Base-by-base conservation (phyloP, 2,113 vertebrate genomes). In the Rafetus swinhoei region DNA sequence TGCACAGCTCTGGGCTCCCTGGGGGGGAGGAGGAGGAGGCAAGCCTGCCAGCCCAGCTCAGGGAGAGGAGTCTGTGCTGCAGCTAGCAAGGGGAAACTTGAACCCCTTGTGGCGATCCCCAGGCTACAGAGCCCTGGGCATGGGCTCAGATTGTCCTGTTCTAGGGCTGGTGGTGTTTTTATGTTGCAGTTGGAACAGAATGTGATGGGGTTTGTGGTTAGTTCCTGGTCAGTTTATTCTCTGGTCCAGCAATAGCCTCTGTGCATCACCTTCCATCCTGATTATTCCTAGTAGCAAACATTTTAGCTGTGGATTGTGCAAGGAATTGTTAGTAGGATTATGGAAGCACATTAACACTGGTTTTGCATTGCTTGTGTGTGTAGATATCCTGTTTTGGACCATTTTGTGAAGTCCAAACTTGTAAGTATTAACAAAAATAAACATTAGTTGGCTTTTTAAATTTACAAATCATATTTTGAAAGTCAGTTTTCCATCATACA, bases 401-500 rank as follows among this genome's bases (percentile, higher is more conserved):
- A 3, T n/a, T 52, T 88, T 90, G 35, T 39, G 39, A 88, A 93
- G 84, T 69, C 32, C 62, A 22, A 54, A 79, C 35, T 76, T 77
- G 2, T 50, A 90, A 91, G 5, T 3, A 79, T 52, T 62, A 18
- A 88, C n/a, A 65, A 65, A 65, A 65, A 21, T 35, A 81, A 12
- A 16, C 1, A 86, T 65, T 81, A 87, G 3, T 76, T 60, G 89
- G 15, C 74, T 72, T 81, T 85, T 35, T 57, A 91, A 88, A 91
- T 95, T 88, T 29, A 81, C 4, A 81, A 91, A 91, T 81, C 79
- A 79, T 0, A 9, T 50, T 27, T 2, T 76, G 84, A 81, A 89
- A 19, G 56, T 92, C 6, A 82, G 53, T 89, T 90, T 94, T 95
- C 79, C 69, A 60, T 89, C 85, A 86, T 60, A 56, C 9, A 3